A percentile compares a stretch with the other conserved stretches of the same genome.
phyloP scores from a whole-genome alignment of 53 echinoderm and acorn worm genomes.

The Temnopleurus reevesii region DNA sequence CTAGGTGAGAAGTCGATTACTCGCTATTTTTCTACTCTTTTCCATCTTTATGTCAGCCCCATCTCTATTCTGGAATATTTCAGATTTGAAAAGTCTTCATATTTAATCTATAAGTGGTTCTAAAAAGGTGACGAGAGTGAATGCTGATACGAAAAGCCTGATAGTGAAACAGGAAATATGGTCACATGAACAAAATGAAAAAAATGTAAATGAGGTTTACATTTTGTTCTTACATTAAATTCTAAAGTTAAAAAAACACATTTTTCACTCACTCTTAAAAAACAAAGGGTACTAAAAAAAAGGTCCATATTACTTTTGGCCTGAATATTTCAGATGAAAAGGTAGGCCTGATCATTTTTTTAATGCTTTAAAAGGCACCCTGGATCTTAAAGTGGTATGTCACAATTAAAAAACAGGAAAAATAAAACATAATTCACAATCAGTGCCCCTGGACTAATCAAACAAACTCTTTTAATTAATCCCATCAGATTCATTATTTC shows the following conservation, averaged over 20 bases:
- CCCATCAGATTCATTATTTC: too few species aligned
- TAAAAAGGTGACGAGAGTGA: slow-evolving; percentile 21
- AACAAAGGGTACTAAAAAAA: not conserved
- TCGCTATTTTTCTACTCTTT: slow-evolving; percentile 22
- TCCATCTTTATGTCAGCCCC: not conserved
- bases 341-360: too few species aligned
- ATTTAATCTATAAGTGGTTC: slow-evolving; percentile 23
- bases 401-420: too few species aligned
- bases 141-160: not conserved
- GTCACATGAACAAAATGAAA: not conserved
- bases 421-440: too few species aligned
- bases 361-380: too few species aligned
- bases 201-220: not conserved
- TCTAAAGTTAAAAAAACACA: too few species aligned
- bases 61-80: slow-evolving; percentile 19
- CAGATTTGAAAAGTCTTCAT: not conserved
- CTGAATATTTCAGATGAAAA: too few species aligned
- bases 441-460: too few species aligned
- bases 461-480: too few species aligned
- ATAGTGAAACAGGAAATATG: slow-evolving; percentile 22
- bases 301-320: too few species aligned
- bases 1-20: slow-evolving; percentile 54
- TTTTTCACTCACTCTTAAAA: too few species aligned
- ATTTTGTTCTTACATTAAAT: not conserved
- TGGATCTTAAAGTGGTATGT: too few species aligned